Evolutionary conservation across 2,888 invertebrate genomes (phyloP).

Genomic region (Latheticus oryzae): DNA sequence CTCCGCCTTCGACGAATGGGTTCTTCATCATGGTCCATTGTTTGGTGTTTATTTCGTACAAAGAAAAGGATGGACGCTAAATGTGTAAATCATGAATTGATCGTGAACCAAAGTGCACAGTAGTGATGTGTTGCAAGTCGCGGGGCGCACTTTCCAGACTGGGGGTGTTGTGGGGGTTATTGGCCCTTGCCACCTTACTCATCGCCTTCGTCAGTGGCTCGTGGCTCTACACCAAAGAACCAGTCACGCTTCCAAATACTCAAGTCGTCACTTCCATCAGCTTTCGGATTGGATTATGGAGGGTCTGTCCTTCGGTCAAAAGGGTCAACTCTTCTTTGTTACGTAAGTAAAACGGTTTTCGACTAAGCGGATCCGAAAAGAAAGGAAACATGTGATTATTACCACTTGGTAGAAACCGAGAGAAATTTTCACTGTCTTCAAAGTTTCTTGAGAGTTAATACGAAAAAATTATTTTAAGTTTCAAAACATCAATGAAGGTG

Average conservation of each 20-base stretch:
- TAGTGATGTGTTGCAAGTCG: slow-evolving; percentile 61
- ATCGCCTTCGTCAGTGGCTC: slow-evolving; percentile 67
- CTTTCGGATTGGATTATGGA: slow-evolving; percentile 68
- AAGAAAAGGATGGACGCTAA: slow-evolving; percentile 46
- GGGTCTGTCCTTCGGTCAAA: slow-evolving; percentile 66
- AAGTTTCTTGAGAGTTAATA: too few species aligned
- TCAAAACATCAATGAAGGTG: too few species aligned
- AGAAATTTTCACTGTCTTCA: too few species aligned
- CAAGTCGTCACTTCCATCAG: slow-evolving; percentile 65
- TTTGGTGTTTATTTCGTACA: slow-evolving; percentile 38
- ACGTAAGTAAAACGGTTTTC: too few species aligned
- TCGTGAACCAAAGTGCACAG: too few species aligned
- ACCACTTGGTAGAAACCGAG: too few species aligned
- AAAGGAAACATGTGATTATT: too few species aligned
- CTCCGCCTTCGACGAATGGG: background rate
- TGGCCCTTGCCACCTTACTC: slow-evolving; percentile 64
- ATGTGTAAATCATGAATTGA: too few species aligned
- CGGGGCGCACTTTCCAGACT: slow-evolving; percentile 63
- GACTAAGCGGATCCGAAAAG: too few species aligned
- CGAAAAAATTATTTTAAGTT: too few species aligned
- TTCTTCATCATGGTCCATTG: slow-evolving; percentile 12
- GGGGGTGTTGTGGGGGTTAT: slow-evolving; percentile 65
- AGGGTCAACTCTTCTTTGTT: slow-evolving; percentile 59
- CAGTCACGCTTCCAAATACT: slow-evolving; percentile 64
- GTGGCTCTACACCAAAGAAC: slow-evolving; percentile 68